Conservation (phyloP, 2,797 vertebrate species). For the Pseudochirops corinnae region DNA sequence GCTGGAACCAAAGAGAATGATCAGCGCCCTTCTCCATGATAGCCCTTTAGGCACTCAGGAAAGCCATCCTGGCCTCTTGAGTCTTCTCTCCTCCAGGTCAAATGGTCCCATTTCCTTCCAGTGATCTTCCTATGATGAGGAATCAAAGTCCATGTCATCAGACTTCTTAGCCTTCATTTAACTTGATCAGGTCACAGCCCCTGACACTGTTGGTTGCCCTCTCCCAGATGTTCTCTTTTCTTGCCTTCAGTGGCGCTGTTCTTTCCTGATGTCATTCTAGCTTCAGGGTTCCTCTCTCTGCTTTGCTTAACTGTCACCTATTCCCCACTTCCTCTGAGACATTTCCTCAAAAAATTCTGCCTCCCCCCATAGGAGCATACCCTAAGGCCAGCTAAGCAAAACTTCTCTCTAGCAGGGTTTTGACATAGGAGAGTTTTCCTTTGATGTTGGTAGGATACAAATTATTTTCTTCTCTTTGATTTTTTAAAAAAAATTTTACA, state of each 20-base stretch:
- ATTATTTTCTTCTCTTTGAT: neutral
- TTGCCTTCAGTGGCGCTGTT: neutral
- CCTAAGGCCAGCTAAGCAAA: neutral
- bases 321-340: neutral
- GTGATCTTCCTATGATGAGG: neutral
- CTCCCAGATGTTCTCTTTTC: neutral
- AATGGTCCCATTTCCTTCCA: neutral
- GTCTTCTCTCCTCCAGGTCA: neutral
- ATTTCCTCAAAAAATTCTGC: too few relatives aligned
- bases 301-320: neutral
- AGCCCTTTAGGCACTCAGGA: neutral
- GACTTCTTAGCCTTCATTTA: neutral
- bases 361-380: neutral
- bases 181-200: neutral
- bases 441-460: neutral
- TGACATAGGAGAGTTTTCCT: too few relatives aligned
- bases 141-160: neutral
- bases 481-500: neutral
- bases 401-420: neutral
- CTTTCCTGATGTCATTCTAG: neutral
- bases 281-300: neutral
- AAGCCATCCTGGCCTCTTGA: neutral
- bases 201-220: too few relatives aligned
- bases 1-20: neutral
- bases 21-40: neutral